Conservation (phyloP, 23 tunicate genomes). For the Ciona savignyi region DNA sequence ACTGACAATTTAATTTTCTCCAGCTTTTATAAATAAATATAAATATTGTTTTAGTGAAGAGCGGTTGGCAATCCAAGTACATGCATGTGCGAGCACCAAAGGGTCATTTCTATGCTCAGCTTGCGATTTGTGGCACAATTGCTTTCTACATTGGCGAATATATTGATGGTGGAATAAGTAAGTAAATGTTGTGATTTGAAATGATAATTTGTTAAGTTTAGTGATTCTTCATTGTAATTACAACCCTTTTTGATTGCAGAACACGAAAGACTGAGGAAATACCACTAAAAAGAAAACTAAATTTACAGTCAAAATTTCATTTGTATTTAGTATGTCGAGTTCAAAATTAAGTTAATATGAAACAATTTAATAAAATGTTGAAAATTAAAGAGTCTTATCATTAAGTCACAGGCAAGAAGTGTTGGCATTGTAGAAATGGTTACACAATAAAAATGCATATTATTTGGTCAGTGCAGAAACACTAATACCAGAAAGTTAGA, state of each 20-base stretch:
- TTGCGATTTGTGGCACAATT: conserved; percentile 8
- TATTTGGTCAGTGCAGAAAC: too few relatives aligned
- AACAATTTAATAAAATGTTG: background rate
- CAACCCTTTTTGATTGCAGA: background rate
- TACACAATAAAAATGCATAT: too few relatives aligned
- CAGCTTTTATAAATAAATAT: too few relatives aligned
- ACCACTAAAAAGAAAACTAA: conserved; percentile 10
- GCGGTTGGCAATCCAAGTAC: conserved; percentile 13
- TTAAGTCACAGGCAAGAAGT: too few relatives aligned
- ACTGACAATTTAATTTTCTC: too few relatives aligned
- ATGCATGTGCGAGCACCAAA: conserved; percentile 15
- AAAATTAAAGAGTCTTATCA: background rate
- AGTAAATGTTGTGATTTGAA: background rate
- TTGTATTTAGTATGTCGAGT: too few relatives aligned
- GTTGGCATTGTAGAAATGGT: too few relatives aligned
- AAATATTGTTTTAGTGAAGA: background rate
- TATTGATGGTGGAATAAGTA: conserved; percentile 12
- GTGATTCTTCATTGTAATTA: too few relatives aligned
- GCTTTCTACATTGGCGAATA: conserved; percentile 13
- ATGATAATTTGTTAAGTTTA: background rate
- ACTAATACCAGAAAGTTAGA: too few relatives aligned
- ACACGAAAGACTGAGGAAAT: conserved; percentile 1
- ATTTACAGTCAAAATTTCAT: too few relatives aligned
- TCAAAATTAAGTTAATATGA: background rate
- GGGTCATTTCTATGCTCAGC: conserved; percentile 29